A percentile compares a stretch with the other conserved stretches of the same genome.
Evolutionary conservation across 2,797 vertebrate species (phyloP).

Genomic region (Girardinus metallicus): DNA sequence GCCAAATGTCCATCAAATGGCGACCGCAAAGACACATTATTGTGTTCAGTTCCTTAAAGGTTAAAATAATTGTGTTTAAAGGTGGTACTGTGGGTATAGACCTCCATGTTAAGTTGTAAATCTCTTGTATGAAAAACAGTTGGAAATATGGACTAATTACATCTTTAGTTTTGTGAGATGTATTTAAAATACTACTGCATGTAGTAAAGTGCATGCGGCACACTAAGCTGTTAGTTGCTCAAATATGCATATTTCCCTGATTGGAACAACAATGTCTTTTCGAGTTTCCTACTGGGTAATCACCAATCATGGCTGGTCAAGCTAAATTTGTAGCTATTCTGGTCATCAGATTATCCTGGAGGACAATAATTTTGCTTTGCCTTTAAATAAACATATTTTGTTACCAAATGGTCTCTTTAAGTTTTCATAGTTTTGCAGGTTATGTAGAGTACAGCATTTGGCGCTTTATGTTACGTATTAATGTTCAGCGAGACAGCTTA

Average conservation of each 20-base stretch:
- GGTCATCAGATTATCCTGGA: background rate
- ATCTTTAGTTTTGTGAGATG: background rate
- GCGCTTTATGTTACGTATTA: background rate
- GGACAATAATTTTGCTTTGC: background rate
- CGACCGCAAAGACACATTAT: background rate
- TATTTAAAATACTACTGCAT: too few relatives aligned
- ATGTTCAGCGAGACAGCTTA: background rate
- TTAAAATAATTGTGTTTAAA: background rate
- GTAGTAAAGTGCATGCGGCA: too few relatives aligned
- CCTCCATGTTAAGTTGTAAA: background rate
- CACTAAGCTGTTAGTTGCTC: background rate
- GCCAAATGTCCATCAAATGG: conserved; percentile 22
- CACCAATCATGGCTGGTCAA: background rate
- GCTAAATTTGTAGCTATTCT: background rate
- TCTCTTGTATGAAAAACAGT: background rate
- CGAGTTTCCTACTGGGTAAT: background rate
- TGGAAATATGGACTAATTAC: background rate
- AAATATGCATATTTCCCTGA: background rate
- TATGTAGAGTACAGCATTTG: background rate
- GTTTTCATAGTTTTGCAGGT: too few relatives aligned
- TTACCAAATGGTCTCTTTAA: background rate
- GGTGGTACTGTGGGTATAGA: background rate
- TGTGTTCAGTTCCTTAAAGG: background rate
- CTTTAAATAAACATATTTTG: background rate
- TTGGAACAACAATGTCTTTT: background rate